Evolutionary conservation across 2,113 vertebrate genomes (phyloP), one percentile per base, ranked within the genome.

Genomic region (Columbina picui): DNA sequence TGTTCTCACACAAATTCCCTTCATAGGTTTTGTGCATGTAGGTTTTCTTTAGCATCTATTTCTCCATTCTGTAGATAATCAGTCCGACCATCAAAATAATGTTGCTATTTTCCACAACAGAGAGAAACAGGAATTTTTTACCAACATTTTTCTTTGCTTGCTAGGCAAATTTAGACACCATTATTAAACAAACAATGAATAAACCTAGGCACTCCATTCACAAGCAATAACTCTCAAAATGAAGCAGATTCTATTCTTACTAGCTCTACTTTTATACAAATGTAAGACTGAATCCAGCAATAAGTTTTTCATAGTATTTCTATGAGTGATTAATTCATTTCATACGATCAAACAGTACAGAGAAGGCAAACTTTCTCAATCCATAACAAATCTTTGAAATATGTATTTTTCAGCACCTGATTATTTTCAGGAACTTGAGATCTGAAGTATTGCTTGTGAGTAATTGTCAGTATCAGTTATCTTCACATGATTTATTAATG

Each of bases 401-500:
- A 55, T 3, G 4, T 59, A 17, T 82, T 94, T 78, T 84, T 77
- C 84, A 65, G 29, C 49, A 84, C 17, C 38, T 90, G 32, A 3
- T 43, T 90, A 32, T 91, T 95, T 95, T 82, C 30, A 94, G 87
- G 78, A 88, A 84, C 41, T 20, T 60, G 41, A 90, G 21, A 12
- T 59, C 56, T 90, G 19, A 69, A 85, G 36, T 75, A 67, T 43
- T 73, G 57, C 25, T 85, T 88, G 39, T 81, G 75, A 91, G 38
- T 71, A 84, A 68, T 63, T 32, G 59, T 27, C 70, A 81, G 9
- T 81, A 68, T 91, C 71, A 53, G 43, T 88, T 77, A 88, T 84
- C 36, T 76, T 68, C 52, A 53, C 67, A 77, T 81, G 79, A 90
- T 75, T 97, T 95, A 96, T 96, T 96, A 94, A 95, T 97, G 89